Conservation (phyloP, 2,797 vertebrate genomes). For the Cuniculus paca region DNA sequence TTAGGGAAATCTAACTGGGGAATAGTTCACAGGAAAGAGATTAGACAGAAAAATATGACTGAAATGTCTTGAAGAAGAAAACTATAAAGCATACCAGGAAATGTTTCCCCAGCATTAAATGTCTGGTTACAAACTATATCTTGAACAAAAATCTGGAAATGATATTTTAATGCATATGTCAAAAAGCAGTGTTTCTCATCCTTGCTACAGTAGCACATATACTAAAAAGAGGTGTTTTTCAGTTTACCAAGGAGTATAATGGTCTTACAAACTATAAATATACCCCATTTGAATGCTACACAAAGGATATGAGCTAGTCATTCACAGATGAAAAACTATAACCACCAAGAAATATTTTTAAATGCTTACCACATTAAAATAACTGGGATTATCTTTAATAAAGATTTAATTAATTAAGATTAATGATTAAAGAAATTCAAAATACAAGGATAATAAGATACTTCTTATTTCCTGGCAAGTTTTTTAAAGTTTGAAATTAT, state of each 20-base stretch:
- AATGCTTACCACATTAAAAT: constrained; percentile 12
- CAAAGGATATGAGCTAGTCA: constrained; percentile 3
- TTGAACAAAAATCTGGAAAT: constrained; percentile 42
- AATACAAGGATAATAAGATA: background rate
- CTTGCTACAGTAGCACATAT: background rate
- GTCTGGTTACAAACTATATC: background rate
- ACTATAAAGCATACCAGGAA: constrained; percentile 32
- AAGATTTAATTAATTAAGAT: background rate
- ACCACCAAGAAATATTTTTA: constrained; percentile 21
- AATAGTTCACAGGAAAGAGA: constrained; percentile 54
- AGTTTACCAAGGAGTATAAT: constrained; percentile 7
- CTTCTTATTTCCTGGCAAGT: background rate
- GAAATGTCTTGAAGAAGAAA: constrained; percentile 53
- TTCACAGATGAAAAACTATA: background rate
- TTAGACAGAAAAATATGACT: background rate
- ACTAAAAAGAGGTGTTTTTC: constrained; percentile 4
- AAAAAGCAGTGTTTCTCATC: background rate
- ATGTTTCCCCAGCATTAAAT: background rate
- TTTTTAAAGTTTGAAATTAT: constrained; percentile 49
- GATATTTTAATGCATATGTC: constrained; percentile 3
- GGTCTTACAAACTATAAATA: background rate
- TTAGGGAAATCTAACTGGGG: background rate
- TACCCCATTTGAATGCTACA: background rate
- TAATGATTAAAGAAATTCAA: background rate
- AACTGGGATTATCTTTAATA: background rate